These are phyloP conservation scores for Microchirus variegatus DNA, from an alignment of 2,797 vertebrate species.

Conservation along the genomic window DNA sequence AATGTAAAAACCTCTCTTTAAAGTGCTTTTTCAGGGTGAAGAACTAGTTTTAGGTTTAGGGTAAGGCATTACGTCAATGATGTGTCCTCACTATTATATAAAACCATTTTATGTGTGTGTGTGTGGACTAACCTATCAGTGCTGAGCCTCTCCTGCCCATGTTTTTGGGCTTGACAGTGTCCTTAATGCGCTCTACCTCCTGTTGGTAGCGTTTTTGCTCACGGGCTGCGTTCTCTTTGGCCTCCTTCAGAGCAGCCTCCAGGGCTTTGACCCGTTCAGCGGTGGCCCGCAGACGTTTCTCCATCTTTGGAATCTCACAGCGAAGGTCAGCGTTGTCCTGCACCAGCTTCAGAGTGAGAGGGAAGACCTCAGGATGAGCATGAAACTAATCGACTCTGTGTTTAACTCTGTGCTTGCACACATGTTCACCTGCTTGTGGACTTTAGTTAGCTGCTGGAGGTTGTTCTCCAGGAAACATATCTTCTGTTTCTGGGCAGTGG, in stretches of 20 bases:
- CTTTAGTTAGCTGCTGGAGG: slow-evolving; percentile 93
- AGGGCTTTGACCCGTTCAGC: slow-evolving; percentile 93
- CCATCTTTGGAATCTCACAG: slow-evolving; percentile 94
- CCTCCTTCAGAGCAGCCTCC: slow-evolving; percentile 93
- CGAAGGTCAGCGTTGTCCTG: slow-evolving; percentile 95
- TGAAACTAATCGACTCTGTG: not conserved
- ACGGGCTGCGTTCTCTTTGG: slow-evolving; percentile 93
- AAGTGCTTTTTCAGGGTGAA: too few species aligned
- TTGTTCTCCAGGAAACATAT: slow-evolving; percentile 97
- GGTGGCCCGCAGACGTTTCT: slow-evolving; percentile 92
- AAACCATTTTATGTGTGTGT: too few species aligned
- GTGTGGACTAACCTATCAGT: slow-evolving; percentile 85
- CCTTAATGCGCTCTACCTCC: slow-evolving; percentile 96
- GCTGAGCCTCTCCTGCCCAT: slow-evolving; percentile 94
- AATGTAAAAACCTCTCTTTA: too few species aligned
- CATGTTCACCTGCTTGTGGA: slow-evolving; percentile 93
- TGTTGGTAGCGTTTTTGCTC: slow-evolving; percentile 92
- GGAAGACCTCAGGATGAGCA: not conserved
- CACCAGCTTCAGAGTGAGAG: slow-evolving; percentile 81
- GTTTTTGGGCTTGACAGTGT: slow-evolving; percentile 91
- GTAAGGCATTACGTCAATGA: too few species aligned
- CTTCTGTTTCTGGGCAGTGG: slow-evolving; percentile 93
- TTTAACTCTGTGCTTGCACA: not conserved
- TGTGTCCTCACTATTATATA: too few species aligned
- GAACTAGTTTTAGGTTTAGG: too few species aligned